These are phyloP conservation scores for Macroramphosus scolopax DNA, from an alignment of 2,797 vertebrate species.

Conservation along the genomic window DNA sequence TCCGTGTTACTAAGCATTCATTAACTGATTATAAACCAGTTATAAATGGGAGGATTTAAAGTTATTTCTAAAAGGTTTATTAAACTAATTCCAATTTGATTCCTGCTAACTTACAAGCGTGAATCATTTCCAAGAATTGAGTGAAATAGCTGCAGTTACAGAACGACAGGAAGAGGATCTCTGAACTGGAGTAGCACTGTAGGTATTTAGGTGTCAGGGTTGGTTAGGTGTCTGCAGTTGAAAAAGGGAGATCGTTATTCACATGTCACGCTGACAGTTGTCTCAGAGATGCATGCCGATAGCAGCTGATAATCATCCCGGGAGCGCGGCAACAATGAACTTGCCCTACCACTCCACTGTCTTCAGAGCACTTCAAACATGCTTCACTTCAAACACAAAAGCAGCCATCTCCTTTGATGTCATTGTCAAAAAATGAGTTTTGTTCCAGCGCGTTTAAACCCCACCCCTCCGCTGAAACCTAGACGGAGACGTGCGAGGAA, in stretches of 20 bases:
- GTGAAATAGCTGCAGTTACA: constrained; percentile 24
- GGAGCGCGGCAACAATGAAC: constrained; percentile 77
- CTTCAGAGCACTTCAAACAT: constrained; percentile 82
- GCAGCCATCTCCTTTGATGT: constrained; percentile 81
- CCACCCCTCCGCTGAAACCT: constrained; percentile 70
- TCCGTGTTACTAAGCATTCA: no score
- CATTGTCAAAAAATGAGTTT: constrained; percentile 82
- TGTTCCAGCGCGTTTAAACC: constrained; percentile 77
- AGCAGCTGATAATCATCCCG: constrained; percentile 80
- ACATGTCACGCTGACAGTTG: constrained; percentile 78
- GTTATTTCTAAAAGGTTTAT: no score
- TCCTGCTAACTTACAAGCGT: no score
- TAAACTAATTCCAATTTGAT: no score
- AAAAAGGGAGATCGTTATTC: constrained; percentile 81
- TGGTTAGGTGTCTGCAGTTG: constrained; percentile 71
- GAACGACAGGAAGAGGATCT: constrained; percentile 21
- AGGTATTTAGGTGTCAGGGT: constrained; percentile 70
- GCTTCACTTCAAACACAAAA: constrained; percentile 80
- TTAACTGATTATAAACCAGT: no score
- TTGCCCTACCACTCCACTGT: constrained; percentile 77
- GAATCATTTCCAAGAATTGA: constrained; percentile 26
- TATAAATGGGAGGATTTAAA: no score
- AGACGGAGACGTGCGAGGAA: constrained; percentile 69
- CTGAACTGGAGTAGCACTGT: constrained; percentile 48
- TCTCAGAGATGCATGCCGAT: constrained; percentile 72